A percentile compares a stretch with the other conserved stretches of the same genome.
These are phyloP conservation scores for Tenualosa ilisha DNA, from an alignment of 2,797 vertebrate species.

Conservation along the genomic window DNA sequence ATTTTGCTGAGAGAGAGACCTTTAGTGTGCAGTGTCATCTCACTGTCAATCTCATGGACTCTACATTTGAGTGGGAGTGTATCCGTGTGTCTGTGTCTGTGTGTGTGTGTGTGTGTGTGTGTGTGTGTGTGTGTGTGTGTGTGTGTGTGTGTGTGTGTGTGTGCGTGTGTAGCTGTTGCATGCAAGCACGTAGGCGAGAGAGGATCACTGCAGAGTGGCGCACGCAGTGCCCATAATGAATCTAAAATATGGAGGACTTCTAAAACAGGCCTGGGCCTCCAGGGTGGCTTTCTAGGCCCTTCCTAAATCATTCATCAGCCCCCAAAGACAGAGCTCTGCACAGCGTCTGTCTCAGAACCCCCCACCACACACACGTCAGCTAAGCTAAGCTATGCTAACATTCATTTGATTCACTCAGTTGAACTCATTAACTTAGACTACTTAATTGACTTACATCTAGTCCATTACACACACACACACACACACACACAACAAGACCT, in stretches of 20 bases:
- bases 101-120: neutral
- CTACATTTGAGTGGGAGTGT: neutral
- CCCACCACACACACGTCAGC: neutral
- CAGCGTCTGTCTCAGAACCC: neutral
- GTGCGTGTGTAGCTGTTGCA: neutral
- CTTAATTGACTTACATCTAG: neutral
- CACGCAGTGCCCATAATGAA: constrained; percentile 53
- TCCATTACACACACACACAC: neutral
- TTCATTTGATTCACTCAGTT: neutral
- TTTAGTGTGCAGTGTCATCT: neutral
- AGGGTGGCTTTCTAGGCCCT: constrained; percentile 60
- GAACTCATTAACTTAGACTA: neutral
- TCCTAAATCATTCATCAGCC: constrained; percentile 65
- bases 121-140: neutral
- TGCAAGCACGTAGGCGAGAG: neutral
- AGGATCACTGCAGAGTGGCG: neutral
- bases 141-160: neutral
- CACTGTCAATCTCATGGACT: too few relatives aligned
- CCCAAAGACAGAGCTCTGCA: constrained; percentile 35
- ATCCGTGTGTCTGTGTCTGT: neutral
- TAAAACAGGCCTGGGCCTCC: constrained; percentile 61
- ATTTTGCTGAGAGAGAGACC: neutral
- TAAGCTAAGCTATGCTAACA: neutral
- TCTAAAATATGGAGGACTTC: constrained; percentile 69
- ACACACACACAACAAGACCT: too few relatives aligned